These are phyloP conservation scores for Oreochromis niloticus DNA, from an alignment of 2,113 vertebrate species.

Conservation along the genomic window DNA sequence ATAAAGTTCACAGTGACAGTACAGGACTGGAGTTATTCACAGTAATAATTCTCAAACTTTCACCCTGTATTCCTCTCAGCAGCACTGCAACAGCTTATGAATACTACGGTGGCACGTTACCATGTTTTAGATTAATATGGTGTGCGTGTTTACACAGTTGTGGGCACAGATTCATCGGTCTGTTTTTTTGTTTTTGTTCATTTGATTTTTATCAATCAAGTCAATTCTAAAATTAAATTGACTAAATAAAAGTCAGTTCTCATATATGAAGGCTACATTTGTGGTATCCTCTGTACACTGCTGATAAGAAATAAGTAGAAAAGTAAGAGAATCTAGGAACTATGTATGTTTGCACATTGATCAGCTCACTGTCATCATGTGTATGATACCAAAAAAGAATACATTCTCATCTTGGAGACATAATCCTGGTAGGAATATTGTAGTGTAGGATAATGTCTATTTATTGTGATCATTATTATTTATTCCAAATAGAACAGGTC, in stretches of 20 bases:
- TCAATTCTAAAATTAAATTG: background rate
- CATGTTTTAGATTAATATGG: background rate
- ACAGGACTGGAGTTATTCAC: background rate
- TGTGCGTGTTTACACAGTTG: background rate
- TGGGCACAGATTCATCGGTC: background rate
- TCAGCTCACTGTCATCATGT: background rate
- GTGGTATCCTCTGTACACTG: background rate
- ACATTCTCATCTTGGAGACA: background rate
- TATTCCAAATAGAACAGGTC: background rate
- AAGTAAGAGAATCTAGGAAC: background rate
- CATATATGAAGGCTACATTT: background rate
- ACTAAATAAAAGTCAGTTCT: background rate
- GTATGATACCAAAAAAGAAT: background rate
- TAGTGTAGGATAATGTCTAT: background rate
- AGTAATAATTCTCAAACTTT: background rate
- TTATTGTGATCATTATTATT: background rate
- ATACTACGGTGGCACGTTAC: background rate
- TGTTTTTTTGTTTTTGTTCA: background rate
- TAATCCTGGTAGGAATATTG: background rate
- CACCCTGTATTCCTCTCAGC: background rate
- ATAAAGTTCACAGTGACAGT: background rate
- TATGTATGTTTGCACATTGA: background rate
- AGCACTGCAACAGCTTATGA: background rate
- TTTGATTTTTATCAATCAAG: background rate
- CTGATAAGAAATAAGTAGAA: background rate